These are phyloP conservation scores for Euphydryas editha DNA, from an alignment of 2,888 invertebrate genomes.

Conservation along the genomic window DNA sequence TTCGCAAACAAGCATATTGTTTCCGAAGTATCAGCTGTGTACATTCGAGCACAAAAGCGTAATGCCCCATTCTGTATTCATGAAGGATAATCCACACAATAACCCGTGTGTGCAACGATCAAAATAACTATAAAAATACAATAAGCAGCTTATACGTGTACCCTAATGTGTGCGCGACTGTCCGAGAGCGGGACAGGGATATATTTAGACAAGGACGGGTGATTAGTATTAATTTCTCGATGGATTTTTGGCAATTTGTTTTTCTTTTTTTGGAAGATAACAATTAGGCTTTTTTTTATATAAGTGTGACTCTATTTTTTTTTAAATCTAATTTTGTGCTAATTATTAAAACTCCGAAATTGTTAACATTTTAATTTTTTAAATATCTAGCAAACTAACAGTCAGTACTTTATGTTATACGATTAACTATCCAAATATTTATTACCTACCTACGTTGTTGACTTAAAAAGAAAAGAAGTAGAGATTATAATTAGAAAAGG, in stretches of 20 bases:
- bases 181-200: conserved; percentile 49
- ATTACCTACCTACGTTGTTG: too few relatives aligned
- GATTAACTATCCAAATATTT: too few relatives aligned
- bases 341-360: too few relatives aligned
- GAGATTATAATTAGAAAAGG: too few relatives aligned
- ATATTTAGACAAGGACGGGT: neutral
- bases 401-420: too few relatives aligned
- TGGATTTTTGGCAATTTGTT: neutral
- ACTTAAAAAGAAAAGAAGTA: too few relatives aligned
- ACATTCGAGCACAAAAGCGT: conserved; percentile 37
- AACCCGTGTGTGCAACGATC: conserved; percentile 73
- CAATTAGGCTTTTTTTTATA: neutral
- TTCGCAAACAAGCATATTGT: conserved; percentile 62
- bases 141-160: conserved; percentile 80
- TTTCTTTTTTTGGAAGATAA: neutral
- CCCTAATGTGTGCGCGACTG: conserved; percentile 57
- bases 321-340: too few relatives aligned
- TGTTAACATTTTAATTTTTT: too few relatives aligned
- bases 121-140: conserved; percentile 84
- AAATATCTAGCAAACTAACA: too few relatives aligned
- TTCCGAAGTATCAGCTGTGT: conserved; percentile 33
- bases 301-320: neutral
- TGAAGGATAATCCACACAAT: conserved; percentile 58
- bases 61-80: conserved; percentile 48
- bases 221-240: conserved; percentile 2